These are phyloP conservation scores for Oceanodroma leucorhoa DNA, from an alignment of 2,797 vertebrate species.

Conservation along the genomic window DNA sequence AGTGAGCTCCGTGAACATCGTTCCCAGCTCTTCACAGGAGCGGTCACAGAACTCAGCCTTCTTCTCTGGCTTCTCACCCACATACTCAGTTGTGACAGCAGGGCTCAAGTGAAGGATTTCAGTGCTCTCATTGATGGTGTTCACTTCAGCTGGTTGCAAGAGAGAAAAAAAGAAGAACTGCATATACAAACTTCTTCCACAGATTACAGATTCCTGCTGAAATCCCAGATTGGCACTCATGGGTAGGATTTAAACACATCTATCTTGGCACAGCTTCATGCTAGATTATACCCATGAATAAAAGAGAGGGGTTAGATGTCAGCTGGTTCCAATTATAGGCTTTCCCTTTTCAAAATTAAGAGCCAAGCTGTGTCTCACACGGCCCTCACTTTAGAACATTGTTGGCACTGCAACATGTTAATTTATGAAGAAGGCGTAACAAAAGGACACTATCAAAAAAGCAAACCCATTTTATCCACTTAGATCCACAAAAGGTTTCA, in stretches of 20 bases:
- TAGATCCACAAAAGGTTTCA: background rate
- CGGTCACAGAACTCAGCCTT: conserved; percentile 87
- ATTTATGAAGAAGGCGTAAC: background rate
- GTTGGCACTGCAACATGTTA: background rate
- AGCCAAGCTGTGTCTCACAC: background rate
- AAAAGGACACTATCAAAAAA: background rate
- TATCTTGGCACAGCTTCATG: conserved; percentile 9
- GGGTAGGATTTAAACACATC: background rate
- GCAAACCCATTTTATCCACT: background rate
- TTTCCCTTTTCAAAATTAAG: conserved; percentile 30
- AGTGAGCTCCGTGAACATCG: conserved; percentile 91
- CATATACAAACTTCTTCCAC: background rate
- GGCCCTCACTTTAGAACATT: background rate
- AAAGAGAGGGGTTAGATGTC: conserved; percentile 9
- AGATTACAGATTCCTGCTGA: conserved; percentile 18
- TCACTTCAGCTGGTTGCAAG: conserved; percentile 80
- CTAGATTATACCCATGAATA: conserved; percentile 43
- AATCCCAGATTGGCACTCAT: background rate
- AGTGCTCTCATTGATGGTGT: conserved; percentile 84
- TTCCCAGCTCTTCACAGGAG: conserved; percentile 92
- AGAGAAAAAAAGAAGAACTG: background rate
- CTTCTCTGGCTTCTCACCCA: conserved; percentile 80
- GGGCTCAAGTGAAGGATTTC: conserved; percentile 88
- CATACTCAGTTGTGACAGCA: conserved; percentile 81
- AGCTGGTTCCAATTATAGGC: conserved; percentile 32